A percentile compares a stretch with the other conserved stretches of the same genome.
Evolutionary conservation across 1,140 invertebrate species (phyloP).

Genomic region (Diorhabda sublineata): DNA sequence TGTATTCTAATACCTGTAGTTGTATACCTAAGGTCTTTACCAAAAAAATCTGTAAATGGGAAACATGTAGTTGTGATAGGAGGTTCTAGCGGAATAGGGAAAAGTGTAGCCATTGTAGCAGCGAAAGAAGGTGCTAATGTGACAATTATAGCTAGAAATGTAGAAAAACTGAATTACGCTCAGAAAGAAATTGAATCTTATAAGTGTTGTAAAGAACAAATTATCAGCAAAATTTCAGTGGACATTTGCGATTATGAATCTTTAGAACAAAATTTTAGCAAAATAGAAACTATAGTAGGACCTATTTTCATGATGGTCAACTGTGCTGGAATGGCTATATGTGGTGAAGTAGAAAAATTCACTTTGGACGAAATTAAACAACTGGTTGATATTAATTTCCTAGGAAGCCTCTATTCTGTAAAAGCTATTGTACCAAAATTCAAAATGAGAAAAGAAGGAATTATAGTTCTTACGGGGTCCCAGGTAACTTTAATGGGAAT

Average conservation of each 20-base stretch:
- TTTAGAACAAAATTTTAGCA: conserved; percentile 54
- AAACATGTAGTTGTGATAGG: conserved; percentile 78
- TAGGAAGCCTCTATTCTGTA: conserved; percentile 67
- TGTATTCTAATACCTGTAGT: too few relatives aligned
- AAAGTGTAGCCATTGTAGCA: conserved; percentile 72
- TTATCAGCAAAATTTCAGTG: conserved; percentile 64
- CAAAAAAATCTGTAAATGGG: conserved; percentile 45
- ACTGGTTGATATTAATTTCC: conserved; percentile 68
- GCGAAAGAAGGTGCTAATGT: conserved; percentile 79
- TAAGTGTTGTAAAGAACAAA: conserved; percentile 52
- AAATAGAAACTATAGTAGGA: conserved; percentile 49
- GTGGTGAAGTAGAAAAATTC: conserved; percentile 80
- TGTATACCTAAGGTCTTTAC: conserved; percentile 6
- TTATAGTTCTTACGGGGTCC: conserved; percentile 83
- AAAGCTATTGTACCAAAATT: conserved; percentile 66
- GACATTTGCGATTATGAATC: conserved; percentile 67
- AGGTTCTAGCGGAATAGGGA: conserved; percentile 94
- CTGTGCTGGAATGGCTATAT: conserved; percentile 81
- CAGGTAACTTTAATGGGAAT: conserved; percentile 84
- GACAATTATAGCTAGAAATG: conserved; percentile 82
- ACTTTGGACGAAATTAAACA: conserved; percentile 64
- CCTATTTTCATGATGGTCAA: conserved; percentile 87
- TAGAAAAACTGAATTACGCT: conserved; percentile 60
- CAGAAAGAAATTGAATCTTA: conserved; percentile 55
- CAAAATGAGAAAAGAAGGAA: conserved; percentile 67